Base-by-base conservation (phyloP, 2,113 vertebrate genomes). In the Amblyornis subalaris region DNA sequence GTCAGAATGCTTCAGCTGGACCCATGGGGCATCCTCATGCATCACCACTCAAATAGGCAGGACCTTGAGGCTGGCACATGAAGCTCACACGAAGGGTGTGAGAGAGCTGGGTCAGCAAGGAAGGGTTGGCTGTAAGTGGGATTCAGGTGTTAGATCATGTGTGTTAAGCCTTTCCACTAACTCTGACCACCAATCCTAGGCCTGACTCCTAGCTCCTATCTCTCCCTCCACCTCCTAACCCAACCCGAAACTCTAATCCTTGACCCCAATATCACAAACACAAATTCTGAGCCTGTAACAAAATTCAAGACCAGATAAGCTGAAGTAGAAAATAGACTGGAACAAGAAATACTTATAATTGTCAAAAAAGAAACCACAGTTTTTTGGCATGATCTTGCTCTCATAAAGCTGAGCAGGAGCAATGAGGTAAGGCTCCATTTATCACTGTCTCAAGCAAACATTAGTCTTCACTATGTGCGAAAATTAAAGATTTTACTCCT, bases 401-500 rank as follows among this genome's bases (percentile, higher is more conserved):
- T 92, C 36, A 69, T 58, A 79, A 72, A 73, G 42, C 71, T 44
- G 33, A 88, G 78, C 50, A 70, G 64, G 14, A 88, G 35, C 51
- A 80, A 28, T 10, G 44, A 73, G 42, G 44, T 40, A 71, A 94
- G 51, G 55, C 24, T 80, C 79, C 45, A 91, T 95, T 93, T 53
- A 74, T 95, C 89, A 91, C 55, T 85, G 66, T 93, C 77, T 74
- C 67, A 70, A 70, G 50, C 40, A 95, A 95, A 65, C 33, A 76
- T 70, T 83, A 77, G 47, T 57, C n/a, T 93, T 77, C 47, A 60
- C 58, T 76, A 23, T 51, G 57, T 15, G 51, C 83, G 33, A 88
- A 94, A 95, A 88, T 48, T 40, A 36, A 88, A 73, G 74, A 62
- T 82, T 94, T 94, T 95, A 47, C 67, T 91, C 26, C 81, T 8